Percentiles rank a stretch among this genome's conserved stretches.
Conservation (phyloP, 2,113 vertebrate species). For the Halichoerus grypus region DNA sequence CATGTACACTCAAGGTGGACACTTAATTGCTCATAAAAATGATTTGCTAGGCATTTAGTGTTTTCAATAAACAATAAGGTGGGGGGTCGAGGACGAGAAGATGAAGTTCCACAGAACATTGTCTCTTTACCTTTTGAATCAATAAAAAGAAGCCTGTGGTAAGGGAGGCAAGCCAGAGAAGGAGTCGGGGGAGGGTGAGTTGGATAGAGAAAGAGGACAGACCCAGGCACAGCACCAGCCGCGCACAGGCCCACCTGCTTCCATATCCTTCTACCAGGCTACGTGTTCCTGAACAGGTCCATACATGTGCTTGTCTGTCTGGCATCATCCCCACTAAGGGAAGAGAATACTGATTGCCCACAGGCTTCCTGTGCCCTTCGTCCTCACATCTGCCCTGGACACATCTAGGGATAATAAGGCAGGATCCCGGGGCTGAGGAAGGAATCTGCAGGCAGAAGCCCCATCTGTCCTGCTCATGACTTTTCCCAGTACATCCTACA, state of each 20-base stretch:
- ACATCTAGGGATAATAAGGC: accelerated
- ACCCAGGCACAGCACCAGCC: accelerated
- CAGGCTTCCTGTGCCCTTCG: accelerated
- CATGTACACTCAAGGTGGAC: accelerated
- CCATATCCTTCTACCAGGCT: accelerated
- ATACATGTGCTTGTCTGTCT: accelerated
- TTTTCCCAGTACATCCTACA: accelerated
- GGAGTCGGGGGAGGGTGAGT: accelerated
- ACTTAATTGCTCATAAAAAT: constrained; percentile 73
- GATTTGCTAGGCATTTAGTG: constrained; percentile 70
- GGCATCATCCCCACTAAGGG: neutral
- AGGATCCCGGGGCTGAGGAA: accelerated
- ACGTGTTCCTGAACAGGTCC: accelerated
- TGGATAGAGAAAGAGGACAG: accelerated
- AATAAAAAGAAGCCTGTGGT: neutral
- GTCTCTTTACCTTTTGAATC: constrained; percentile 27
- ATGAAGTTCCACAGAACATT: neutral
- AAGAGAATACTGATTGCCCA: accelerated
- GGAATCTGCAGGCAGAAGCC: neutral
- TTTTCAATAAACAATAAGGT: constrained; percentile 70
- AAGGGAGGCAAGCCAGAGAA: neutral
- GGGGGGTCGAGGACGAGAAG: neutral
- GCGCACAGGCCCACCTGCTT: accelerated
- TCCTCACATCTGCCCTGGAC: too few relatives aligned
- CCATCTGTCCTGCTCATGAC: accelerated